Base-by-base conservation (phyloP, 2,797 vertebrate genomes). In the Lacerta bilineata region DNA sequence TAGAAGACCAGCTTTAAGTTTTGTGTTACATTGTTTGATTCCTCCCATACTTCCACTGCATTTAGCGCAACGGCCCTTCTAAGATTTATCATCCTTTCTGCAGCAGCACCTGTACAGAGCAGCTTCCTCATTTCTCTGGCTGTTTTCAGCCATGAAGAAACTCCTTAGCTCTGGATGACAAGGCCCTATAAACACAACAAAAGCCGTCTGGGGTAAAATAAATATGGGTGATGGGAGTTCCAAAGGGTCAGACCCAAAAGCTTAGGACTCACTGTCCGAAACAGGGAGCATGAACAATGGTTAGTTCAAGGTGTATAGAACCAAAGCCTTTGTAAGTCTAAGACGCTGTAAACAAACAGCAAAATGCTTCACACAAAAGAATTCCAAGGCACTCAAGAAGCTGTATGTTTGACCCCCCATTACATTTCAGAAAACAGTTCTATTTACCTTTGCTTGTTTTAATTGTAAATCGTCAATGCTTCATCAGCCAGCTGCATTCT, bases 401-500 rank as follows among this genome's bases (percentile, higher is more conserved):
- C 91, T 81, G 0, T 90, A 92, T 82, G 68, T 90, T 92, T 93
- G 93, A 95, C 92, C 94, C 80, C 71, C 71, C 50, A 4, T 33
- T 80, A 91, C 86, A 87, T 68, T 88, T 86, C 64, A 86, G 93
- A 89, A 93, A 95, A 95, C 93, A 94, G 1, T 91, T 93, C 39
- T 76, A 93, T 94, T 94, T 8, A 85, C 29, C 75, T 88, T 90
- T 33, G 85, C 87, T 93, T 85, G 59, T 90, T 89, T 90, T 91
- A 88, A 91, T 91, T 92, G 91, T 92, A 93, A 94, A 96, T 89
- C 88, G 64, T 86, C 50, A 80, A 87, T 91, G 90, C 92, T 92
- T 91, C 33, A 59, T 94, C 88, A 91, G 92, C 93, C 95, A 94
- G 91, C 88, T 59, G 90, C 94, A 92, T 93, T 92, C 90, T 94